Evolutionary conservation across 2,888 invertebrate species (phyloP).

Genomic region (Limnephilus auricula): DNA sequence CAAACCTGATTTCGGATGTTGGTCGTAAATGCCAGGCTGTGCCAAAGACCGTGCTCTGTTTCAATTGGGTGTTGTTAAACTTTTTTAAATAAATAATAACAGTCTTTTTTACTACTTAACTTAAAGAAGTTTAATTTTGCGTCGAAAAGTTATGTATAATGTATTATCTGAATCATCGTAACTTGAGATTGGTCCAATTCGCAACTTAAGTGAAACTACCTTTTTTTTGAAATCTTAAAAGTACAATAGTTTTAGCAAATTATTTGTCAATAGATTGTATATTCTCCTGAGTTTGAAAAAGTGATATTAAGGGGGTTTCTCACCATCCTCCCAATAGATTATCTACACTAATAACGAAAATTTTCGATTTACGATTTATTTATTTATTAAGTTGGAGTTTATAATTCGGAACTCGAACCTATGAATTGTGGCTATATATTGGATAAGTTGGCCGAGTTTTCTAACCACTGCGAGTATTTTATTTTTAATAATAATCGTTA

Average conservation of each 20-base stretch:
- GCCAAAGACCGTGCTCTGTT: not conserved
- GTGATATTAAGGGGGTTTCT: too few relatives aligned
- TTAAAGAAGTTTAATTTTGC: not conserved
- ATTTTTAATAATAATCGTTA: too few relatives aligned
- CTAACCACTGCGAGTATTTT: too few relatives aligned
- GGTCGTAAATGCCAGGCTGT: conserved; percentile 16
- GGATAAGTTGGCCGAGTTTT: too few relatives aligned
- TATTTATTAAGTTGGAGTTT: too few relatives aligned
- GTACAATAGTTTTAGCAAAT: not conserved
- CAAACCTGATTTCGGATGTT: conserved; percentile 33
- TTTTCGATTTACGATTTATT: too few relatives aligned
- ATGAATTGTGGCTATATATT: too few relatives aligned
- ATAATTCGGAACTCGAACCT: too few relatives aligned
- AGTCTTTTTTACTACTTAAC: not conserved
- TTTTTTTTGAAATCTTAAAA: not conserved
- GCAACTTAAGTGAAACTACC: not conserved
- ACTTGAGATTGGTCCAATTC: not conserved
- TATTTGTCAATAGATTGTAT: not conserved
- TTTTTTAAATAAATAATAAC: conserved; percentile 3
- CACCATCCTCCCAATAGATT: too few relatives aligned
- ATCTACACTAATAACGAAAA: too few relatives aligned
- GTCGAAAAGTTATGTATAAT: not conserved
- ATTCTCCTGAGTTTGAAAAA: not conserved
- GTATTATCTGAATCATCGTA: not conserved
- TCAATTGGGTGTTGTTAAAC: not conserved